These are phyloP conservation scores for Perca fluviatilis DNA, from an alignment of 2,113 vertebrate genomes.

Conservation along the genomic window DNA sequence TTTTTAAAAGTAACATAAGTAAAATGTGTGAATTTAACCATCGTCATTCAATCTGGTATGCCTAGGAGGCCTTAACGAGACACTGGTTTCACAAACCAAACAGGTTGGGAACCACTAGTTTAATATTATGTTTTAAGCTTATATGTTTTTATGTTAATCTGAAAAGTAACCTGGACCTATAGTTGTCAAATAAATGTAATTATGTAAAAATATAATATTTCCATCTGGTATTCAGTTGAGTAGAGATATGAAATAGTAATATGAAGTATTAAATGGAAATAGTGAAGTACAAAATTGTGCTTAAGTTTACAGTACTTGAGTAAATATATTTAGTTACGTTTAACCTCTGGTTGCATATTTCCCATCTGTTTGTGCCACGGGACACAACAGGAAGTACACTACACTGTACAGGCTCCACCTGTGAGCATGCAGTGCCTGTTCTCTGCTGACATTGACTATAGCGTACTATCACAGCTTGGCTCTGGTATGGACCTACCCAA, in stretches of 20 bases:
- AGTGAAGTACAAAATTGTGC: neutral
- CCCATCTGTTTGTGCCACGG: conserved; percentile 6
- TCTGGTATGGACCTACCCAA: conserved; percentile 58
- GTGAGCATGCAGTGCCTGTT: conserved; percentile 28
- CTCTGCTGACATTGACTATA: conserved; percentile 69
- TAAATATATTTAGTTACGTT: neutral
- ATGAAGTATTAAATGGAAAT: conserved; percentile 1
- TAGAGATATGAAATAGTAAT: too few species aligned
- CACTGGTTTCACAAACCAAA: neutral
- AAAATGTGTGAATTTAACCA: neutral
- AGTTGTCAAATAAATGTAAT: neutral
- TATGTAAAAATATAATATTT: neutral
- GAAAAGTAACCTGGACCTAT: neutral
- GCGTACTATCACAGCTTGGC: conserved; percentile 60
- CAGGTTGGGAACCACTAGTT: neutral
- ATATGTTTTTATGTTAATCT: neutral
- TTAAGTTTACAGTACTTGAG: neutral
- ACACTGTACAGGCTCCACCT: conserved; percentile 1
- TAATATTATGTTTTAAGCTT: neutral
- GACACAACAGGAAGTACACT: neutral
- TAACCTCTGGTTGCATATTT: neutral
- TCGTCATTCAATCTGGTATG: neutral
- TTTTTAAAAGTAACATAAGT: neutral
- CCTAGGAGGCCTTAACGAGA: neutral
- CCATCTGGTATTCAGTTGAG: neutral